A percentile compares a stretch with the other conserved stretches of the same genome.
These are phyloP conservation scores for Chelonoidis abingdonii DNA, from an alignment of 2,113 vertebrate genomes.

Conservation along the genomic window DNA sequence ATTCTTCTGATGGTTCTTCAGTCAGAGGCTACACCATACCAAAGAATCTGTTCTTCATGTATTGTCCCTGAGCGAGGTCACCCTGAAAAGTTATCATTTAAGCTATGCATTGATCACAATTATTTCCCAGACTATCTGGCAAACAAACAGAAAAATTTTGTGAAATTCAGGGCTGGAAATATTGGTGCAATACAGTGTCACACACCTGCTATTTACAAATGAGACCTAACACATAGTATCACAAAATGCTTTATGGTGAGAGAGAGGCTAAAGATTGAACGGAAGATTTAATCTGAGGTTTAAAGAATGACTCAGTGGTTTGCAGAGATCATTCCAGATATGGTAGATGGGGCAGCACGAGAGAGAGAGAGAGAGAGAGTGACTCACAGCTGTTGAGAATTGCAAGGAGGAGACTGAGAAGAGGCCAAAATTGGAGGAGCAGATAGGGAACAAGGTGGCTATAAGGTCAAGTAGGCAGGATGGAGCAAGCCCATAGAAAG, in stretches of 20 bases:
- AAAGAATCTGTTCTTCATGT: not conserved
- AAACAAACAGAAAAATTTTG: not conserved
- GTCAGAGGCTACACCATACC: not conserved
- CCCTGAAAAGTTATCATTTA: not conserved
- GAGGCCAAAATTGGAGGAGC: not conserved
- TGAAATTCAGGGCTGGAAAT: not conserved
- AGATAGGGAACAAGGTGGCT: not conserved
- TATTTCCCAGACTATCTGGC: not conserved
- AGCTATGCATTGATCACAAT: not conserved
- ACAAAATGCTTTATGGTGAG: not conserved
- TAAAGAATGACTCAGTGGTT: slow-evolving; percentile 10
- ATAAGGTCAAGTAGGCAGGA: not conserved
- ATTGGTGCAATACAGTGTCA: not conserved
- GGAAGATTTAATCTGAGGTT: slow-evolving; percentile 40
- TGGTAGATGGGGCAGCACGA: not conserved
- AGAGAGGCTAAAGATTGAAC: slow-evolving; percentile 2
- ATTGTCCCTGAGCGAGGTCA: not conserved
- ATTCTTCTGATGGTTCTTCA: not conserved
- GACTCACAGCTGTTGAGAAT: not conserved
- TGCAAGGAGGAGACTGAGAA: not conserved
- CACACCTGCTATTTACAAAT: not conserved
- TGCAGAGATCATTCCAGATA: fast-evolving
- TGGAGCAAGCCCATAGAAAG: not conserved
- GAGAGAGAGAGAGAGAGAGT: not conserved
- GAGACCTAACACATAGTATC: not conserved